A percentile compares a stretch with the other conserved stretches of the same genome.
Conservation (phyloP, 1,140 invertebrate genomes). For the Drosophila prosaltans region DNA sequence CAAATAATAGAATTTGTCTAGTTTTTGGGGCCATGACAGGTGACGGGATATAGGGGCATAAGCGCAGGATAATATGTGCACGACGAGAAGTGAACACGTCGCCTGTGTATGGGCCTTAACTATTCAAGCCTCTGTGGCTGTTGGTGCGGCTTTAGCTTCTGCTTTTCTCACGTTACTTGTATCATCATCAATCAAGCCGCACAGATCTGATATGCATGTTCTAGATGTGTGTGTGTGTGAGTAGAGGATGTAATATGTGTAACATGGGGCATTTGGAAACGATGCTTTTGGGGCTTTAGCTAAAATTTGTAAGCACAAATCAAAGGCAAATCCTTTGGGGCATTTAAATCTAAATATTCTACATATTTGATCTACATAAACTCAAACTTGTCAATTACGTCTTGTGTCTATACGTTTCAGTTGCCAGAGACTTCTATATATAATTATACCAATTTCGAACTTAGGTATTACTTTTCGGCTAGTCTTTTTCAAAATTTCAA, state of each 20-base stretch:
- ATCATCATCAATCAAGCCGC: constrained; percentile 74
- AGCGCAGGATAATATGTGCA: constrained; percentile 60
- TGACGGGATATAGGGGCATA: constrained; percentile 30
- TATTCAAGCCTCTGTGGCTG: constrained; percentile 31
- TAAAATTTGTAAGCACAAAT: constrained; percentile 57
- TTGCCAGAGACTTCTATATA: too few relatives aligned
- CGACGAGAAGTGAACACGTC: constrained; percentile 40
- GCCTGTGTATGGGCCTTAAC: constrained; percentile 38
- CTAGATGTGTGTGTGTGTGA: constrained; percentile 16
- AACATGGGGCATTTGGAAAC: constrained; percentile 38
- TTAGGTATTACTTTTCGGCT: background rate
- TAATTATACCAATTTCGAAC: too few relatives aligned
- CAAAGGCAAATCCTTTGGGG: constrained; percentile 13
- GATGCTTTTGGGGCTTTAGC: constrained; percentile 47
- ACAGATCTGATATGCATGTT: constrained; percentile 72
- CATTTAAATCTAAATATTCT: constrained; percentile 11
- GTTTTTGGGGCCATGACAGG: constrained; percentile 52
- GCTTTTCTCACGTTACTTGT: constrained; percentile 35
- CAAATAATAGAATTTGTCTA: constrained; percentile 71
- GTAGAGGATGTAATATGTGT: background rate
- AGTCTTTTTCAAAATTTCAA: constrained; percentile 23
- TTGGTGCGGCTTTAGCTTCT: constrained; percentile 4
- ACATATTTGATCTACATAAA: background rate
- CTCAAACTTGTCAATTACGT: background rate
- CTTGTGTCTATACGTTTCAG: too few relatives aligned